A percentile compares a stretch with the other conserved stretches of the same genome.
These are phyloP conservation scores for Nettapus auritus DNA, from an alignment of 2,113 vertebrate species.

Conservation along the genomic window DNA sequence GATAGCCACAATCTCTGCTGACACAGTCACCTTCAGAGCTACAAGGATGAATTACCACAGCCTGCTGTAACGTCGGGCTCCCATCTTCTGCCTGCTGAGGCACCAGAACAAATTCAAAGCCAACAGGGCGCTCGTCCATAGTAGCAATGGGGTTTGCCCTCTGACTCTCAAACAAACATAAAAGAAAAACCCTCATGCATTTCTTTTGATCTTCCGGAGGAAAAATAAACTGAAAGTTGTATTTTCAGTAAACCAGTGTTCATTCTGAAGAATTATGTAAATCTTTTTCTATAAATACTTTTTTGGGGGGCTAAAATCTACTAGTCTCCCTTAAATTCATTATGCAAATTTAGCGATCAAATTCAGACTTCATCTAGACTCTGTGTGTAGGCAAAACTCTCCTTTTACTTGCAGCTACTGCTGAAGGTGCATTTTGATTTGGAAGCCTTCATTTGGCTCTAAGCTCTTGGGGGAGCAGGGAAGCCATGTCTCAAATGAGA, in stretches of 20 bases:
- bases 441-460: not conserved
- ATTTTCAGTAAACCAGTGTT: not conserved
- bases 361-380: not conserved
- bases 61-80: not conserved
- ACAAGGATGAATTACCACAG: not conserved
- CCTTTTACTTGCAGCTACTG: not conserved
- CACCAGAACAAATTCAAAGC: not conserved
- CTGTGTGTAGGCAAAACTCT: not conserved
- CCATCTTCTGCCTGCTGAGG: not conserved
- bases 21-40: constrained; percentile 6
- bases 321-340: not conserved
- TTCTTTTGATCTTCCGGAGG: rapidly evolving
- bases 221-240: not conserved
- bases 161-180: not conserved
- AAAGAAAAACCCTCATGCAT: not conserved
- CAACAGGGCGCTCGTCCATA: not conserved
- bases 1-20: not conserved
- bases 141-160: not conserved
- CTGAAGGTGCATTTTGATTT: not conserved
- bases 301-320: no score
- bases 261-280: not conserved
- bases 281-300: no score
- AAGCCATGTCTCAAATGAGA: not conserved
- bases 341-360: not conserved
- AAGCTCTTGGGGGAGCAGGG: not conserved